Evolutionary conservation across 2,888 invertebrate genomes (phyloP).

Genomic region (Eudemis profundana): DNA sequence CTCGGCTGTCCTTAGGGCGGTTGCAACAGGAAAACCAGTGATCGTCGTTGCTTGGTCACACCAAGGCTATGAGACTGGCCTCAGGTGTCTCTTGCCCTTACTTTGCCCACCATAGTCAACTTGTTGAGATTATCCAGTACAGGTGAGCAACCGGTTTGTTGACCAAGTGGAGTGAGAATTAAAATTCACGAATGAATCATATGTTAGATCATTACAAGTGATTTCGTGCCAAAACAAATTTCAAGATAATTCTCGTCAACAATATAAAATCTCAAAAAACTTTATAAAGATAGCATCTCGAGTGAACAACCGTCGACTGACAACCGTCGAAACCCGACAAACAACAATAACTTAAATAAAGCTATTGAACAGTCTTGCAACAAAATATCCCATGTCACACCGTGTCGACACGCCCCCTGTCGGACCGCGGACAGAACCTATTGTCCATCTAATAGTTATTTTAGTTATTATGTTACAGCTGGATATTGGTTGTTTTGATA

Average conservation of each 20-base stretch:
- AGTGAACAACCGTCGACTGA: conserved; percentile 5
- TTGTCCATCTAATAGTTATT: conserved; percentile 32
- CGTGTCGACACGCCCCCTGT: conserved; percentile 31
- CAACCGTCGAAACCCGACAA: conserved; percentile 31
- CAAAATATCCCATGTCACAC: conserved; percentile 24
- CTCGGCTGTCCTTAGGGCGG: too few relatives aligned
- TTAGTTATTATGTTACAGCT: conserved; percentile 17
- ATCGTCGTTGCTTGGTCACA: too few relatives aligned
- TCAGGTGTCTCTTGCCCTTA: too few relatives aligned
- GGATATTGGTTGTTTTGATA: conserved; percentile 26
- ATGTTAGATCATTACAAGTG: background rate
- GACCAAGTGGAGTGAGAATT: too few relatives aligned
- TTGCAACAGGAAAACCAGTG: too few relatives aligned
- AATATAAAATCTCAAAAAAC: conserved; percentile 8
- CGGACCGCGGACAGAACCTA: conserved; percentile 25
- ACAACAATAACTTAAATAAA: conserved; percentile 39
- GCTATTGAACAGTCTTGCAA: conserved; percentile 12
- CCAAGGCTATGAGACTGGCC: too few relatives aligned
- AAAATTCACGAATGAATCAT: background rate
- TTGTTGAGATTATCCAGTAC: too few relatives aligned
- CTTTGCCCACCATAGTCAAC: too few relatives aligned
- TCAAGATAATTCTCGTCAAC: background rate
- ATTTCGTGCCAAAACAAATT: too few relatives aligned
- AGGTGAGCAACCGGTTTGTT: too few relatives aligned
- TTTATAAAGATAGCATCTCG: conserved; percentile 9